Conservation (phyloP, 1,140 invertebrate species). For the Xylocopa sonorina region DNA sequence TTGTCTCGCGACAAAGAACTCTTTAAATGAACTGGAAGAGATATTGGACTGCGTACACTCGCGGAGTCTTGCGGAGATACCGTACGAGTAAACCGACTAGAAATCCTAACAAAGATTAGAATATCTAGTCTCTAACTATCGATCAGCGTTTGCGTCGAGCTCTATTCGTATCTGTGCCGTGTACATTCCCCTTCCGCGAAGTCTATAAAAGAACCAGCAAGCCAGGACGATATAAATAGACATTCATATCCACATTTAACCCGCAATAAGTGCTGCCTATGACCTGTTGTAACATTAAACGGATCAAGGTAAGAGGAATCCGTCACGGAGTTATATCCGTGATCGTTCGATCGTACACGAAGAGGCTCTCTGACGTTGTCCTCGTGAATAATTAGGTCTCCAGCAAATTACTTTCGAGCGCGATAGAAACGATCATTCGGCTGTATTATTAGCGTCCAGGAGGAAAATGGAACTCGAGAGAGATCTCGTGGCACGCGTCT, state of each 20-base stretch:
- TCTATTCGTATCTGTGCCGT: slow-evolving; percentile 16
- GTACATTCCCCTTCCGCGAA: slow-evolving; percentile 13
- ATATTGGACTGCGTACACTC: background rate
- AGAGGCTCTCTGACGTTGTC: background rate
- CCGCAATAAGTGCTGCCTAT: background rate
- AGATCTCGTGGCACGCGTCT: background rate
- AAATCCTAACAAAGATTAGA: background rate
- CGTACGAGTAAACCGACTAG: background rate
- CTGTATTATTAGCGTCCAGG: background rate
- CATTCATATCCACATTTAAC: background rate
- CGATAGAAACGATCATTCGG: background rate
- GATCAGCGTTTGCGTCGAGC: background rate
- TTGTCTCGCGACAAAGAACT: background rate
- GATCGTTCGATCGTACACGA: background rate
- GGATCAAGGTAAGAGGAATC: background rate
- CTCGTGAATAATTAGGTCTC: background rate
- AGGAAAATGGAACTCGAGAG: background rate
- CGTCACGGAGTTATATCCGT: background rate
- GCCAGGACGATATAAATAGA: background rate
- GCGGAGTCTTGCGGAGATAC: background rate
- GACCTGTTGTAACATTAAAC: background rate
- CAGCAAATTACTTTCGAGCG: background rate
- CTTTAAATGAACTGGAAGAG: background rate
- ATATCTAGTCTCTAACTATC: slow-evolving; percentile 11
- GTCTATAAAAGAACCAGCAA: slow-evolving; percentile 12